Evolutionary conservation across 2,888 invertebrate genomes (phyloP), one percentile per base, ranked within the genome.

Genomic region (Cataglyphis altisquamis): DNA sequence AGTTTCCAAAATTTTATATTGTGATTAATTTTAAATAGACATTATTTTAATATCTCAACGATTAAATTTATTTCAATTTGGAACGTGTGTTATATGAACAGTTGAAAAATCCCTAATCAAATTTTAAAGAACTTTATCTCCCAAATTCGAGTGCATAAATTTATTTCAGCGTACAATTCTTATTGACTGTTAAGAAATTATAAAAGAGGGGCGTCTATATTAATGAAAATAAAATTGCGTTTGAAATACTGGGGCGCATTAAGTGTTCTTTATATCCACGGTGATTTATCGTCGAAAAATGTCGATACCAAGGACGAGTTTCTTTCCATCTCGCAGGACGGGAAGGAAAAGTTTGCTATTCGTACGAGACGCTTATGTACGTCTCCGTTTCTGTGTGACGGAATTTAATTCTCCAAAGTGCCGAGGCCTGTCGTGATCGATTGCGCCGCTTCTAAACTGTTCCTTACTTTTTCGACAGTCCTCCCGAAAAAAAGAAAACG

Each of bases 361-460:
- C 83, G 83, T 45, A 60, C 52, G 67, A 62, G 82, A 83, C 77
- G 78, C 67, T 67, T 83, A 83, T 83, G 66, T 45, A 60, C 60
- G 70, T 60, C 63, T 45, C 41, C 41, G 67, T 67, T 39, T 55
- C 63, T 41, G 52, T 84, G 74, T 75, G 84, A 75, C 83, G 75
- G 78, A 83, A 85, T 85, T 85, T 85, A 83, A 85, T 85, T 85
- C 74, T 78, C 60, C 63, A 80, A 85, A 85, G 85, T 85, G 81
- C 84, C 67, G 83, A 74, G 83, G 41, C 60, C 48, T 57, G 84
- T 84, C 82, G 82, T 89, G 89, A 89, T 89, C 89, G 89, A 89
- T 89, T 86, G 86, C 84, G 82, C 88, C 84, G 86, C 39, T 84
- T 80, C 70, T 70, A 70, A 77, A 67, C 77, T 60, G 21, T 52